Conservation (phyloP, 2,113 vertebrate species). For the Machaerirhynchus nigripectus region DNA sequence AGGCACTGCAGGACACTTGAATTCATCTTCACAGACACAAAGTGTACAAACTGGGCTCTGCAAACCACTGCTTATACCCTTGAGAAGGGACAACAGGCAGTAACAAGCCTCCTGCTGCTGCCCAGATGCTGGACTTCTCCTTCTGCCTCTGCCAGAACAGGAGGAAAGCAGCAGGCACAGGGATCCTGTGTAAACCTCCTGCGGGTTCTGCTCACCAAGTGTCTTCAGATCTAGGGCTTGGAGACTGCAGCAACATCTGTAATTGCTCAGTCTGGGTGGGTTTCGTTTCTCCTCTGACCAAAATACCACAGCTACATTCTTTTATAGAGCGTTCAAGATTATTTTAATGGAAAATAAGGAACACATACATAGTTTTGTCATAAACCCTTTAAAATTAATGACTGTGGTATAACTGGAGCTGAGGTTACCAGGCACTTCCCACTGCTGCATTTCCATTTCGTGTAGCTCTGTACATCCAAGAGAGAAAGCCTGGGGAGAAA, state of each 20-base stretch:
- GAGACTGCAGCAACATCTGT: background rate
- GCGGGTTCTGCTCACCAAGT: background rate
- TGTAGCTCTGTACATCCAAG: background rate
- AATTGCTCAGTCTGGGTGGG: background rate
- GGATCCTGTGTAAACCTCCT: background rate
- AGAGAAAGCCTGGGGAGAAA: slow-evolving; percentile 19
- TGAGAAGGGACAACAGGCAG: background rate
- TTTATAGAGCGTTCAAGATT: background rate
- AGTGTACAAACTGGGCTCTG: background rate
- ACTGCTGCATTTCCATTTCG: background rate
- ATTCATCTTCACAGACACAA: background rate
- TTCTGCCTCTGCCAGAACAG: background rate
- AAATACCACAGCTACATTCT: background rate
- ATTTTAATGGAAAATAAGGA: slow-evolving; percentile 15
- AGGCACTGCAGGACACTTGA: background rate
- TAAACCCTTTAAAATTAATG: slow-evolving; percentile 23
- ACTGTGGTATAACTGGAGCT: background rate
- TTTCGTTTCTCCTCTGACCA: background rate
- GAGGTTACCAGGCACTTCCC: background rate
- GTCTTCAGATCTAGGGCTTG: background rate
- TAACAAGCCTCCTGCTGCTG: background rate
- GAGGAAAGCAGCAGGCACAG: background rate
- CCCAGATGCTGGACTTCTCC: background rate
- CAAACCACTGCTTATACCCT: background rate
- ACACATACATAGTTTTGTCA: background rate